Evolutionary conservation across 2,113 vertebrate species (phyloP).

Genomic region (Rhegmatorhina hoffmannsi): DNA sequence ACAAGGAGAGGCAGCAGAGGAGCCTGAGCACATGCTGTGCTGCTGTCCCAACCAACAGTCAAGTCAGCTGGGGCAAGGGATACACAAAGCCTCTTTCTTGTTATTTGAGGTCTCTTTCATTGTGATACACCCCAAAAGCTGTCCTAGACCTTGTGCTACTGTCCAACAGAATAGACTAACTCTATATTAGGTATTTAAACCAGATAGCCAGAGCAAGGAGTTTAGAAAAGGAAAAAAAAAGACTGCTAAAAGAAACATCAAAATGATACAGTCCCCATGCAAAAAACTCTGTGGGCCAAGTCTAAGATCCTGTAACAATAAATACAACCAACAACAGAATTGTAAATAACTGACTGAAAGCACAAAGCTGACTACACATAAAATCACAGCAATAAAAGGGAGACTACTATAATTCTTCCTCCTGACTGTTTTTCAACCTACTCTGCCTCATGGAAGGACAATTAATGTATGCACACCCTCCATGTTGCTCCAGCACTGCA

Average conservation of each 20-base stretch:
- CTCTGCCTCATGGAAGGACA: neutral
- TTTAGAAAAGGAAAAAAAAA: neutral
- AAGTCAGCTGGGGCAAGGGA: neutral
- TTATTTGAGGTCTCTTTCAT: neutral
- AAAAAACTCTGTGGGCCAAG: neutral
- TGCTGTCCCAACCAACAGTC: neutral
- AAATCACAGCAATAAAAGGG: neutral
- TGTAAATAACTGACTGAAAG: conserved; percentile 16
- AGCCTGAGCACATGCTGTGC: neutral
- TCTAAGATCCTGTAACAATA: neutral
- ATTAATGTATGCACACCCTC: neutral
- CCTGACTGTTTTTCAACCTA: neutral
- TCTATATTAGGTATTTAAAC: neutral
- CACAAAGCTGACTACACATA: conserved; percentile 23
- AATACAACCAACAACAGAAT: neutral
- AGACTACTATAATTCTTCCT: conserved; percentile 6
- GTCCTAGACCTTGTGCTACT: neutral
- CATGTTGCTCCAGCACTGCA: neutral
- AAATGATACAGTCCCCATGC: neutral
- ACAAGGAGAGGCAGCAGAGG: neutral
- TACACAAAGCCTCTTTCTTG: neutral
- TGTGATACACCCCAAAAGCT: neutral
- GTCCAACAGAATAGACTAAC: neutral
- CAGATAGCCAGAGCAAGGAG: neutral
- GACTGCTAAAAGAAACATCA: neutral